These are phyloP conservation scores for Emys orbicularis DNA, from an alignment of 2,797 vertebrate genomes.

Conservation along the genomic window DNA sequence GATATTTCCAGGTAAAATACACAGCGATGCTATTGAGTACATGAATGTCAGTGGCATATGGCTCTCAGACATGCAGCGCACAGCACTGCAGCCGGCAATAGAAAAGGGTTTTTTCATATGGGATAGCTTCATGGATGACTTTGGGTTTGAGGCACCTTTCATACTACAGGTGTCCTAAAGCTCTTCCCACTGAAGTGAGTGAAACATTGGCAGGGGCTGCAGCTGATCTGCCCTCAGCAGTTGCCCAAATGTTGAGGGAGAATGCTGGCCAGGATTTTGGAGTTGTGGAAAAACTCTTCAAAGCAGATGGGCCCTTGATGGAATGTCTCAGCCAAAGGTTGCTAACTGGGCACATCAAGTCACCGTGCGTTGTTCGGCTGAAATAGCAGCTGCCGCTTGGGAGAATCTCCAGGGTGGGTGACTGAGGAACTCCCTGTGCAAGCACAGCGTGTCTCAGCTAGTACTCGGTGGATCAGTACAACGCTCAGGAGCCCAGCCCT, in stretches of 20 bases:
- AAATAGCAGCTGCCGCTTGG: not conserved
- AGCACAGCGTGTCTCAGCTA: not conserved
- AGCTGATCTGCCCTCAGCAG: not conserved
- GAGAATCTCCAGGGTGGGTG: not conserved
- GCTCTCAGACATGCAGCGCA: not conserved
- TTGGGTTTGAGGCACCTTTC: not conserved
- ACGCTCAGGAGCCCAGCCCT: not conserved
- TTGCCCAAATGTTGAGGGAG: not conserved
- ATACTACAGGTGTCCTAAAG: not conserved
- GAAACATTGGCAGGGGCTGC: not conserved
- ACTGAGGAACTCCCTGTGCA: not conserved
- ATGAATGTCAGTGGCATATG: not conserved
- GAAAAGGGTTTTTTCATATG: not conserved
- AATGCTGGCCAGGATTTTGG: not conserved
- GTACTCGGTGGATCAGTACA: not conserved
- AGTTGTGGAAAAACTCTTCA: not conserved
- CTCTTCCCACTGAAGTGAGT: not conserved
- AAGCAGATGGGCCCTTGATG: not conserved
- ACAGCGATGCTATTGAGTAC: too few species aligned
- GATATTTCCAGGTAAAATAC: not conserved
- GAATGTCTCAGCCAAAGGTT: not conserved
- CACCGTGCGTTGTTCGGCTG: not conserved
- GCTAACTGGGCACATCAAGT: not conserved
- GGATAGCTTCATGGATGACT: not conserved
- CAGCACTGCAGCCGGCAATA: too few species aligned